Evolutionary conservation across 2,888 invertebrate species (phyloP).

Genomic region (Cyclophora albipunctata): DNA sequence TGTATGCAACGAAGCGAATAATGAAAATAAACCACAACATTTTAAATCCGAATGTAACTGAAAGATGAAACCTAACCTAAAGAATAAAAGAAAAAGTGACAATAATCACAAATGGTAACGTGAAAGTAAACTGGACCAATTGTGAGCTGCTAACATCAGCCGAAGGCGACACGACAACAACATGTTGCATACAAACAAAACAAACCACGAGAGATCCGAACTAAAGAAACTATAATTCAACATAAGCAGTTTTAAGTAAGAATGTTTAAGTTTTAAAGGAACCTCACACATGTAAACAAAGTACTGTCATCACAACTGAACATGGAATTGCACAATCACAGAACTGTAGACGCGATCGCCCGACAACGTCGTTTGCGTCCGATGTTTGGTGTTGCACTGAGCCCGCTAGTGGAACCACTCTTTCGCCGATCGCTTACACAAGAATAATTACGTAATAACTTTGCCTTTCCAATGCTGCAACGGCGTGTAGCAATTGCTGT

Average conservation of each 20-base stretch:
- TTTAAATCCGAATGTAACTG: too few species aligned
- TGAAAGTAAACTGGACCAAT: background rate
- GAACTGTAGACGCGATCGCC: conserved; percentile 5
- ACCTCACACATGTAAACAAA: too few species aligned
- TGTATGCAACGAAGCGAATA: too few species aligned
- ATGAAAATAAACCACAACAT: too few species aligned
- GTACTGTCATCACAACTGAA: conserved; percentile 9
- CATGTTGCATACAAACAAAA: background rate
- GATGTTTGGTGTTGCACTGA: conserved; percentile 55
- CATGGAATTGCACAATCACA: conserved; percentile 23
- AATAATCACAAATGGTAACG: background rate
- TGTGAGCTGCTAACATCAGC: background rate
- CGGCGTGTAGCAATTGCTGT: conserved; percentile 43
- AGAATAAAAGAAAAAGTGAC: too few species aligned
- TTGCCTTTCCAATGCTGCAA: conserved; percentile 62
- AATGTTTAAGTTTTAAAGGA: background rate
- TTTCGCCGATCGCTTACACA: conserved; percentile 64
- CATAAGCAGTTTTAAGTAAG: too few species aligned
- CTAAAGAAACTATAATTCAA: too few species aligned
- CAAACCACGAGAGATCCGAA: background rate
- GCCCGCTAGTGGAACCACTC: conserved; percentile 43
- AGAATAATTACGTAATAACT: conserved; percentile 54
- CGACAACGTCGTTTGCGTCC: conserved; percentile 31
- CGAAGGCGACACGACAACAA: background rate
- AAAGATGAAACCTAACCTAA: too few species aligned